A percentile compares a stretch with the other conserved stretches of the same genome.
Conservation (phyloP, 2,797 vertebrate species). For the Apodemus agrarius region DNA sequence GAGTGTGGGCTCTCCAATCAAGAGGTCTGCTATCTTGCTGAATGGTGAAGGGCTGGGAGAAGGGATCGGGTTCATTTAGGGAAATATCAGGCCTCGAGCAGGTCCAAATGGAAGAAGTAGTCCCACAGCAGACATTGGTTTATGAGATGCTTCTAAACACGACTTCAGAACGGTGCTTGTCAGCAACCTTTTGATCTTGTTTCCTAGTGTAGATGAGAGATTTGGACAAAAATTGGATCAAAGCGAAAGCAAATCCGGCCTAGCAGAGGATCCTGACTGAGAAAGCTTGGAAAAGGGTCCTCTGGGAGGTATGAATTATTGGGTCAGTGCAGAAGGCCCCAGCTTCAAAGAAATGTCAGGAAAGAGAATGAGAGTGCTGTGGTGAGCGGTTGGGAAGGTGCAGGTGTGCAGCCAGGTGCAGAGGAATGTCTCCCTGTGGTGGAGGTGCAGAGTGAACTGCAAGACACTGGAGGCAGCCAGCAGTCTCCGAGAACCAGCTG, state of each 20-base stretch:
- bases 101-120: neutral
- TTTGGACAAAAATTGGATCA: conserved; percentile 62
- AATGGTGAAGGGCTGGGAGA: neutral
- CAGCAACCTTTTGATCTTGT: conserved; percentile 60
- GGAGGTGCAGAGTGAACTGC: neutral
- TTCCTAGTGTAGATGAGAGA: conserved; percentile 47
- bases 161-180: conserved; percentile 33
- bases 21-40: neutral
- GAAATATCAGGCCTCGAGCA: neutral
- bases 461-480: neutral
- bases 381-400: neutral
- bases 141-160: conserved; percentile 46
- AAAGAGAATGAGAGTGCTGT: neutral
- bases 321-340: neutral
- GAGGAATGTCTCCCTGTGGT: neutral
- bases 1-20: neutral
- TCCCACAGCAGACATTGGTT: neutral
- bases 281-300: conserved; percentile 31
- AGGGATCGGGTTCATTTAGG: neutral
- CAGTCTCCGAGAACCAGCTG: neutral
- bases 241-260: conserved; percentile 50
- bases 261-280: conserved; percentile 34
- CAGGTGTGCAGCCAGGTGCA: neutral
- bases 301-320: conserved; percentile 11
- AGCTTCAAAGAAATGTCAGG: conserved; percentile 12